Conservation (phyloP, 2,113 vertebrate genomes). For the Ctenodactylus gundi region DNA sequence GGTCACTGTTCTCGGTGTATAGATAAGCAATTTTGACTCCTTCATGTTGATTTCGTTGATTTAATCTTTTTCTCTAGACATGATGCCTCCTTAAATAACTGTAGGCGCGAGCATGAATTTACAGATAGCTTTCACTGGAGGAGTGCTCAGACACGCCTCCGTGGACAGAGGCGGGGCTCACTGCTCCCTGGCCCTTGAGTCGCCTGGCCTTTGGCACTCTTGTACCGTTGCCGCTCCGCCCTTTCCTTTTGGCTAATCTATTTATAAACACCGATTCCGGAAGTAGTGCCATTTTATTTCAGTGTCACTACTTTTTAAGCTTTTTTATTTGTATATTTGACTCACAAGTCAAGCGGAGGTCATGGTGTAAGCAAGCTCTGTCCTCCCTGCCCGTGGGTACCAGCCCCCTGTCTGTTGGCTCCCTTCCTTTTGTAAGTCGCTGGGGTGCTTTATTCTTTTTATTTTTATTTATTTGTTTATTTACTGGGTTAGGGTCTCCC, state of each 20-base stretch:
- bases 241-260: too few relatives aligned
- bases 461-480: too few relatives aligned
- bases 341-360: not conserved
- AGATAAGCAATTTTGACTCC: not conserved
- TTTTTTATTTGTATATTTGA: slow-evolving; percentile 22
- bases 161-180: too few relatives aligned
- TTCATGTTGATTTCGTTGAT: not conserved
- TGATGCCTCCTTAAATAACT: not conserved
- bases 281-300: not conserved
- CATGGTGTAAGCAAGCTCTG: not conserved
- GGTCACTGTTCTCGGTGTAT: not conserved
- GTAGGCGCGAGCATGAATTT: not conserved
- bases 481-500: too few relatives aligned
- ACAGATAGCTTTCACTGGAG: not conserved
- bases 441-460: too few relatives aligned
- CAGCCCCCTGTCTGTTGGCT: not conserved
- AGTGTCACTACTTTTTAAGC: not conserved
- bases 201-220: not conserved
- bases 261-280: not conserved
- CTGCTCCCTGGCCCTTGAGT: too few relatives aligned
- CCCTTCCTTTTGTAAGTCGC: not conserved
- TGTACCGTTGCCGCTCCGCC: not conserved
- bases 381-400: accelerated
- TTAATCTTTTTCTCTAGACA: not conserved
- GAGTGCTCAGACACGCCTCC: not conserved